Evolutionary conservation across 2,888 invertebrate genomes (phyloP).

Genomic region (Apotomis betuletana): DNA sequence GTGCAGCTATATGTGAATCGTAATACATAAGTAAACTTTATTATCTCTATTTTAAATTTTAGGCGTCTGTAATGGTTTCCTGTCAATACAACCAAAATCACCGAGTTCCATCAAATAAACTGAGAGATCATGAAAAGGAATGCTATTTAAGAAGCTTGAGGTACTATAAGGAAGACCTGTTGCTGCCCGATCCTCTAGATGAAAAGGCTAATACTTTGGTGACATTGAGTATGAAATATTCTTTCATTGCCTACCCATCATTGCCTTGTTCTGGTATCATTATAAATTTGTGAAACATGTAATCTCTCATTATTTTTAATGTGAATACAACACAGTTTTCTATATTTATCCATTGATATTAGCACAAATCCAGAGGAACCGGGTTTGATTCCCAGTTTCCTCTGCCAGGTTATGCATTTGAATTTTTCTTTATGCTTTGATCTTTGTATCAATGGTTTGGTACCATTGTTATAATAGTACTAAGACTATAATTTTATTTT

Average conservation of each 20-base stretch:
- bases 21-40: background rate
- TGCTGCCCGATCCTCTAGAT: constrained; percentile 66
- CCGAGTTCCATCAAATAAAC: constrained; percentile 54
- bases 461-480: constrained; percentile 2
- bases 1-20: too few species aligned
- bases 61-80: constrained; percentile 53
- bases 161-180: constrained; percentile 56
- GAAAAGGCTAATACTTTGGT: constrained; percentile 56
- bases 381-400: too few species aligned
- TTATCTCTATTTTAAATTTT: constrained; percentile 45
- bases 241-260: too few species aligned
- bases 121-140: constrained; percentile 57
- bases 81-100: constrained; percentile 65
- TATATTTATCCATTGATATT: too few species aligned
- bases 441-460: too few species aligned
- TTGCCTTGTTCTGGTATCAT: background rate
- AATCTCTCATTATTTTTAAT: too few species aligned
- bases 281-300: too few species aligned
- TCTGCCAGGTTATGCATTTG: too few species aligned
- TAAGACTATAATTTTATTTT: constrained; percentile 43
- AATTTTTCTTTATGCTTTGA: too few species aligned
- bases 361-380: too few species aligned
- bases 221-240: constrained; percentile 60
- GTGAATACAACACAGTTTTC: too few species aligned
- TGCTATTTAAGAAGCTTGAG: constrained; percentile 61